Evolutionary conservation across 2,888 invertebrate species (phyloP).

Genomic region (Elaeidobius kamerunicus): DNA sequence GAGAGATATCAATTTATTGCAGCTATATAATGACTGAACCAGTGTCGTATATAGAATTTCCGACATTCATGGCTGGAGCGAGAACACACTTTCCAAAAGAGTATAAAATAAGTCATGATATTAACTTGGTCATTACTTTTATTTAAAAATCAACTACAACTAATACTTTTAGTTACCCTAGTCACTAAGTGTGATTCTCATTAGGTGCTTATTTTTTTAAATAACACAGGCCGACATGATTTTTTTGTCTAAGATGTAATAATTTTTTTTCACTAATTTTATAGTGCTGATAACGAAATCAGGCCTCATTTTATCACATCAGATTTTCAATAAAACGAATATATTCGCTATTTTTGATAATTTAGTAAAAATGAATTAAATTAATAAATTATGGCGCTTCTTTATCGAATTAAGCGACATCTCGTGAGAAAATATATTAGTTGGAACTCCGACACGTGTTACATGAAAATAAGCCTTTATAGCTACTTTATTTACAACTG

Average conservation of each 20-base stretch:
- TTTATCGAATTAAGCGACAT: background rate
- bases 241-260: background rate
- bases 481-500: background rate
- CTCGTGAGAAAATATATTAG: no score
- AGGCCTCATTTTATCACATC: background rate
- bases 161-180: no score
- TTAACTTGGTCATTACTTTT: no score
- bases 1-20: slow-evolving; percentile 34
- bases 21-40: slow-evolving; percentile 21
- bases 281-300: background rate
- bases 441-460: background rate
- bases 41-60: slow-evolving; percentile 27
- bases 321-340: background rate
- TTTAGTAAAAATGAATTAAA: background rate
- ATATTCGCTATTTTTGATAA: background rate
- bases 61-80: slow-evolving; percentile 6
- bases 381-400: background rate
- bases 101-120: no score
- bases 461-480: background rate
- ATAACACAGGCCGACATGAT: background rate
- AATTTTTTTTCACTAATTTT: background rate
- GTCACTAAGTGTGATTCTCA: no score
- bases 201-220: background rate
- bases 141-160: no score
- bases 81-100: background rate